phyloP scores from a whole-genome alignment of 2,113 vertebrate species.

The Gymnocephalus cernua region DNA sequence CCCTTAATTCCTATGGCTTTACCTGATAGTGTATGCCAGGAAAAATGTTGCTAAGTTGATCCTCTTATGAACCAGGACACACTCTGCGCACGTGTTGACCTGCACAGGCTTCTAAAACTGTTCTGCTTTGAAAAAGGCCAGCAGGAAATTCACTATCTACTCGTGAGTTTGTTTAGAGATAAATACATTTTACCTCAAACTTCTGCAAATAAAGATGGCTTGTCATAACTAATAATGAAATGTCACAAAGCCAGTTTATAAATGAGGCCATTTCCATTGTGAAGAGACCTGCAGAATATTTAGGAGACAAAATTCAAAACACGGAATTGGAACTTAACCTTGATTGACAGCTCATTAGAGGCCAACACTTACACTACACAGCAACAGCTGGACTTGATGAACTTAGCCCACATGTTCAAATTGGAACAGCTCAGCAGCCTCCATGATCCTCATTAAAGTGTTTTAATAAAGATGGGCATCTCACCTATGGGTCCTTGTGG shows the following conservation, averaged over 20 bases:
- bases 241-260: not conserved
- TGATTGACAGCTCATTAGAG: not conserved
- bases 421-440: not conserved
- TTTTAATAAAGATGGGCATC: too few relatives aligned
- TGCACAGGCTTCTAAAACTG: not conserved
- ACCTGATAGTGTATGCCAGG: constrained; percentile 9
- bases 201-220: not conserved
- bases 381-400: not conserved
- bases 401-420: not conserved
- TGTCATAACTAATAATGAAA: too few relatives aligned
- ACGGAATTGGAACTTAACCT: not conserved
- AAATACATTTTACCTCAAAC: not conserved
- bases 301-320: not conserved
- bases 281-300: not conserved
- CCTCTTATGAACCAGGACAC: constrained; percentile 13
- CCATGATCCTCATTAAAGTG: not conserved
- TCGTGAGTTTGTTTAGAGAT: constrained; percentile 18
- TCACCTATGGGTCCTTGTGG: not conserved
- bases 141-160: constrained; percentile 4
- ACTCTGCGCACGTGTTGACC: not conserved
- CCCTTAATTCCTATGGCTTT: not conserved
- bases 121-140: not conserved
- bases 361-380: not conserved
- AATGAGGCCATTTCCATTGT: not conserved
- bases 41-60: constrained; percentile 7